Evolutionary conservation across 2,113 vertebrate genomes (phyloP).

Genomic region (Laticauda laticaudata): DNA sequence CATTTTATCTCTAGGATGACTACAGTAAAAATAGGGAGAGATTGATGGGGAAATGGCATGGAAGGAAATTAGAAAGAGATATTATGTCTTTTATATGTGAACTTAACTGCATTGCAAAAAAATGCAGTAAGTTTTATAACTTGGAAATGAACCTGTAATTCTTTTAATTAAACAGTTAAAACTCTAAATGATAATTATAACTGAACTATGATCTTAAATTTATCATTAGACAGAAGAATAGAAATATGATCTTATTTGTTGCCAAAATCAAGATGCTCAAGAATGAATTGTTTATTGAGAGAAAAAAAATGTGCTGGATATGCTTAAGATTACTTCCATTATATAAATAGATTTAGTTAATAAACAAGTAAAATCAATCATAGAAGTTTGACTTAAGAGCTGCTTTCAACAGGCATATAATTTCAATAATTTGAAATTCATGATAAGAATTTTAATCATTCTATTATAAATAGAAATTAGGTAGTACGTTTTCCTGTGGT

Average conservation of each 20-base stretch:
- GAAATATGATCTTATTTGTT: background rate
- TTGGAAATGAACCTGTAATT: background rate
- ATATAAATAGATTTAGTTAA: background rate
- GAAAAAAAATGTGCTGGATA: background rate
- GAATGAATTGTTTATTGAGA: background rate
- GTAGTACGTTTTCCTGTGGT: background rate
- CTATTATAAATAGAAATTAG: background rate
- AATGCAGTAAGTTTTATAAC: background rate
- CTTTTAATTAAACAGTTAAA: background rate
- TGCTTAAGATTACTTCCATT: background rate
- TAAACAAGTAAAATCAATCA: background rate
- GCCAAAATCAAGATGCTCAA: constrained; percentile 7
- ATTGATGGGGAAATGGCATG: background rate
- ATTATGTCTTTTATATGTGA: background rate
- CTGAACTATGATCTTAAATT: background rate
- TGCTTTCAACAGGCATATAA: background rate
- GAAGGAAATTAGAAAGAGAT: background rate
- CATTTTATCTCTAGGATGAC: background rate
- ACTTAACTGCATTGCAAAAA: background rate
- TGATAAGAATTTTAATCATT: background rate
- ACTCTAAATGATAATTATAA: background rate
- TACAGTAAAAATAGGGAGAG: background rate
- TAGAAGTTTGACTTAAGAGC: background rate
- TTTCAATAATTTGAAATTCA: background rate
- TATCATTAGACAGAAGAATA: background rate